Percentiles rank a stretch among this genome's conserved stretches.
These are phyloP conservation scores for Nematostella vectensis DNA, from an alignment of 92 coral and sea anemone genomes.

Conservation along the genomic window DNA sequence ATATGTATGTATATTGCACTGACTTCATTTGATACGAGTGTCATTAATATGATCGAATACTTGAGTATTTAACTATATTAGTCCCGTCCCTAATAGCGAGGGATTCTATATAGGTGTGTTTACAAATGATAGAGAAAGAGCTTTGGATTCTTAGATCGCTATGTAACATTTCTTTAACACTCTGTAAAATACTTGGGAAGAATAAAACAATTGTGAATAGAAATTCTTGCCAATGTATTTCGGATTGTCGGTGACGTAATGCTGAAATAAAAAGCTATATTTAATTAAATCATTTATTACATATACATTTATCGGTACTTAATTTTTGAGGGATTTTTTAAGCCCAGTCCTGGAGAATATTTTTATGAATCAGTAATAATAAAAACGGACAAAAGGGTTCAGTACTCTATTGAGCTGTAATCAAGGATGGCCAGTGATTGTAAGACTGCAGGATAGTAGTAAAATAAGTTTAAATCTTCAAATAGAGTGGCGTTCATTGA, in stretches of 20 bases:
- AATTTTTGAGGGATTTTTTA: too few species aligned
- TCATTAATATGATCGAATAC: constrained; percentile 8
- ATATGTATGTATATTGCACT: constrained; percentile 95
- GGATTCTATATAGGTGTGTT: constrained; percentile 44
- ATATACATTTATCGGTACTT: too few species aligned
- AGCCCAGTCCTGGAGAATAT: too few species aligned
- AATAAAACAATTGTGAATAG: constrained; percentile 60
- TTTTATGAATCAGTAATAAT: too few species aligned
- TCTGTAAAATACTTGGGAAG: constrained; percentile 83
- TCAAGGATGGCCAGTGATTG: too few species aligned
- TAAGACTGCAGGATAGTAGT: too few species aligned
- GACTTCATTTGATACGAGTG: constrained; percentile 93
- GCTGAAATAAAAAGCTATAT: constrained; percentile 64
- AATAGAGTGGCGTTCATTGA: too few species aligned
- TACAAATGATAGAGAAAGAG: constrained; percentile 12
- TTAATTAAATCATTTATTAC: too few species aligned
- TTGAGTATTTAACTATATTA: constrained; percentile 54
- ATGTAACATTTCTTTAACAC: constrained; percentile 34
- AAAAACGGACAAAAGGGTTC: too few species aligned
- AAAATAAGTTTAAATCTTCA: too few species aligned
- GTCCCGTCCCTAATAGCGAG: constrained; percentile 50
- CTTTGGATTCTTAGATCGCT: constrained; percentile 8
- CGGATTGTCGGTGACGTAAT: constrained; percentile 79
- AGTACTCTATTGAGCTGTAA: too few species aligned
- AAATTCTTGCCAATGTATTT: constrained; percentile 57